Conservation (phyloP, 2,113 vertebrate genomes). For the Papio anubis region DNA sequence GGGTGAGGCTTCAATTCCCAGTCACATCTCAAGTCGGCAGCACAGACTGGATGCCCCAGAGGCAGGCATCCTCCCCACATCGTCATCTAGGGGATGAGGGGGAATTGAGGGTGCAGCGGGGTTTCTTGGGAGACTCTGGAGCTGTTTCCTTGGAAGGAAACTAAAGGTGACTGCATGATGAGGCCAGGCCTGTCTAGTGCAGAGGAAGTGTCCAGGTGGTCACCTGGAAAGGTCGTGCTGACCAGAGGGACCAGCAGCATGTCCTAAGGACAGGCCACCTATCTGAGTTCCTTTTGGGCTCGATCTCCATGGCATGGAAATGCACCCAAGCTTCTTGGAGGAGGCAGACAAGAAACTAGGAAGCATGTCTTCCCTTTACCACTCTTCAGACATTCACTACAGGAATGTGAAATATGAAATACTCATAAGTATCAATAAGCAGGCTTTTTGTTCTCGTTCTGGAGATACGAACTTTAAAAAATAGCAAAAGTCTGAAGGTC, state of each 20-base stretch:
- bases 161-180: too few relatives aligned
- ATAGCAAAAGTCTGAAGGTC: background rate
- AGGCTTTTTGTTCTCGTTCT: background rate
- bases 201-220: background rate
- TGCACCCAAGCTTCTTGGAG: background rate
- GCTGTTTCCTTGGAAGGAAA: background rate
- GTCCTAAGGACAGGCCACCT: background rate
- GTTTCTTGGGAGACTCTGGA: background rate
- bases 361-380: background rate
- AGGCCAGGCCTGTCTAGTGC: background rate
- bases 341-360: background rate
- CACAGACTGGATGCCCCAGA: rapidly evolving
- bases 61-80: background rate
- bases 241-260: background rate
- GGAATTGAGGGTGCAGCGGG: too few relatives aligned
- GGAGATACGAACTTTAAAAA: background rate
- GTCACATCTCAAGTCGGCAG: too few relatives aligned
- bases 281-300: background rate
- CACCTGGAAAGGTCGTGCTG: background rate
- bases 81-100: background rate
- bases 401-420: background rate
- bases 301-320: background rate
- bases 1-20: background rate
- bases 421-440: background rate
- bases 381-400: background rate